These are phyloP conservation scores for Actinemys pallida DNA, from an alignment of 2,113 vertebrate species.

Conservation along the genomic window DNA sequence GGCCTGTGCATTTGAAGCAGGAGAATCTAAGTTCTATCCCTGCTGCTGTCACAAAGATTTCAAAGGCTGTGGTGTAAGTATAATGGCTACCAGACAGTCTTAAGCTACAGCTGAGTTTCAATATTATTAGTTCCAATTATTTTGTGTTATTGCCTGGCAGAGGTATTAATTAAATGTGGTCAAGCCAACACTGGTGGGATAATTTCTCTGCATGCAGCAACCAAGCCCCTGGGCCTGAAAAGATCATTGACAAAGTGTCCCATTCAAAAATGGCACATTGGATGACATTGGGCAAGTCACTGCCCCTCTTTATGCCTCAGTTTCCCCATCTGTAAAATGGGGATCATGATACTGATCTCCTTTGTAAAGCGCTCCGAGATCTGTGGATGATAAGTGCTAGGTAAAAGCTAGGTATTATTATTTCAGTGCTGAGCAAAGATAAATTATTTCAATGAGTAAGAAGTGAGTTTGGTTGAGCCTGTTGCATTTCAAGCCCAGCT, in stretches of 20 bases:
- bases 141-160: neutral
- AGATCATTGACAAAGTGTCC: constrained; percentile 39
- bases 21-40: rapidly evolving
- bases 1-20: neutral
- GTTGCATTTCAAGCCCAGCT: neutral
- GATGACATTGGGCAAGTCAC: no score
- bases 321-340: no score
- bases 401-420: neutral
- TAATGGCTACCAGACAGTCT: neutral
- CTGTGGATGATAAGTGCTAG: no score
- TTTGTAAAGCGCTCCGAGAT: no score
- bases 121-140: neutral
- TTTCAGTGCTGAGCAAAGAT: neutral
- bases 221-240: constrained; percentile 50
- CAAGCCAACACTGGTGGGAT: constrained; percentile 9
- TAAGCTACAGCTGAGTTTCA: neutral
- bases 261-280: neutral
- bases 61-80: neutral
- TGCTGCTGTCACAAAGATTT: neutral
- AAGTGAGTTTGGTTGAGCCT: neutral
- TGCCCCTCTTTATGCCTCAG: no score
- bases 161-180: neutral
- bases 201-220: constrained; percentile 46
- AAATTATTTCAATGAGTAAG: neutral
- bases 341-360: no score